Base-by-base conservation (phyloP, 2,113 vertebrate species). In the Epinephelus moara region DNA sequence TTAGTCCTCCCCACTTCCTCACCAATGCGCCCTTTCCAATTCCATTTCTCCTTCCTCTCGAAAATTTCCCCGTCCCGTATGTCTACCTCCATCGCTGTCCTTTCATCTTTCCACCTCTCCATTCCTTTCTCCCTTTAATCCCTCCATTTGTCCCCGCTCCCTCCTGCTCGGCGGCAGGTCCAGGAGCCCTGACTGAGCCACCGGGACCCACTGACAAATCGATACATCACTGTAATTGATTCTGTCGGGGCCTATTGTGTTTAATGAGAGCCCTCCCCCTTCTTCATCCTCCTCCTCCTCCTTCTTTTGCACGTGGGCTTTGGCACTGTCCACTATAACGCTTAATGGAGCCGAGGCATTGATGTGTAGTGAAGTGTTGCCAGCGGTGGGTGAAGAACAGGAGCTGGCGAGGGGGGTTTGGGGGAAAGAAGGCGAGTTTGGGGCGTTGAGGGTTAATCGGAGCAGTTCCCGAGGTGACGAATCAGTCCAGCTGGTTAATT, bases 141-240 rank as follows among this genome's bases (percentile, higher is more conserved):
- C 52, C 52, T 85, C 70, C 70, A 82, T 87, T 80, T 71, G 49
- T 80, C 72, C 60, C 15, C 1, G 2, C 55, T 64, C 27, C 57
- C 82, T 76, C 62, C 52, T 70, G 74, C 75, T 85, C 0, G 15
- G 71, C 23, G 17, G 74, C 83, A 63, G 82, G 70, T 80, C 75
- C 81, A 4, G 0, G 56, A 52, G 47, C 84, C 79, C 47, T 49
- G 45, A 67, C 75, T 30, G 61, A 89, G 78, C 82, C 80, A 80
- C 81, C 1, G 61, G 76, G 87, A 88, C 81, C 79, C 7, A 55
- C 82, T 85, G 89, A 87, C 88, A 92, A 93, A 94, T 95, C 94
- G 62, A 93, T 94, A 91, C 89, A 90, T 95, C 92, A 92, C 90
- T 88, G 91, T 92, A 93, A 95, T 93, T 92, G 91, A 93, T 92